These are phyloP conservation scores for Charadrius vociferus DNA, from an alignment of 2,113 vertebrate species.

Conservation along the genomic window DNA sequence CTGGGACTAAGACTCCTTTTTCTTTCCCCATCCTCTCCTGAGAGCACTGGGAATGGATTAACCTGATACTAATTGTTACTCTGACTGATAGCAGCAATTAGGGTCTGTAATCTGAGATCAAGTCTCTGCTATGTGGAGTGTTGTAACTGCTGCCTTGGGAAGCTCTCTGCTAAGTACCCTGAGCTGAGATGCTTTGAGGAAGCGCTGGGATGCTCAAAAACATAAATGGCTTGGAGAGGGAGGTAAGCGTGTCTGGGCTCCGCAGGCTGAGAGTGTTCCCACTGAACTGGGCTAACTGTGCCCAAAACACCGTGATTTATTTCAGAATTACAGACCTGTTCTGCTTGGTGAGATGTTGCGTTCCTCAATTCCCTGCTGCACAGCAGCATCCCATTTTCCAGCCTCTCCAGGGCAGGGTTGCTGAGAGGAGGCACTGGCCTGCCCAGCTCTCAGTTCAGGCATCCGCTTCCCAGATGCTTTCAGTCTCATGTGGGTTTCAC, in stretches of 20 bases:
- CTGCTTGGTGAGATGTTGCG: neutral
- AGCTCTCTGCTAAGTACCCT: neutral
- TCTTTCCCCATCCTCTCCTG: neutral
- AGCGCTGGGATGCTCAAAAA: neutral
- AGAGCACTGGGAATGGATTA: neutral
- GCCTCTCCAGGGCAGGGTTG: neutral
- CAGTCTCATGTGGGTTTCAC: neutral
- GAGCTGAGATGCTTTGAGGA: neutral
- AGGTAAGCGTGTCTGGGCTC: neutral
- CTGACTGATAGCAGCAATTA: constrained; percentile 13
- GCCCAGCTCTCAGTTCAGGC: neutral
- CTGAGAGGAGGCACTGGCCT: neutral
- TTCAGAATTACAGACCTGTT: neutral
- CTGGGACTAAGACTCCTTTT: neutral
- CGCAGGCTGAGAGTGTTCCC: neutral
- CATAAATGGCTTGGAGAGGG: neutral
- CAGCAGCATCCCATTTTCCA: accelerated
- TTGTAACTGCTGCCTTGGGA: neutral
- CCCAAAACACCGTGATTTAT: neutral
- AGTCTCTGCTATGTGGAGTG: neutral
- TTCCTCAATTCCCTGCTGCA: accelerated
- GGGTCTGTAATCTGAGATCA: neutral
- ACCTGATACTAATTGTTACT: constrained; percentile 2
- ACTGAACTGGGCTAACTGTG: neutral
- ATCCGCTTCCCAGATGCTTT: neutral